Evolutionary conservation across 2,888 invertebrate genomes (phyloP).

Genomic region (Mesochorus sp.): DNA sequence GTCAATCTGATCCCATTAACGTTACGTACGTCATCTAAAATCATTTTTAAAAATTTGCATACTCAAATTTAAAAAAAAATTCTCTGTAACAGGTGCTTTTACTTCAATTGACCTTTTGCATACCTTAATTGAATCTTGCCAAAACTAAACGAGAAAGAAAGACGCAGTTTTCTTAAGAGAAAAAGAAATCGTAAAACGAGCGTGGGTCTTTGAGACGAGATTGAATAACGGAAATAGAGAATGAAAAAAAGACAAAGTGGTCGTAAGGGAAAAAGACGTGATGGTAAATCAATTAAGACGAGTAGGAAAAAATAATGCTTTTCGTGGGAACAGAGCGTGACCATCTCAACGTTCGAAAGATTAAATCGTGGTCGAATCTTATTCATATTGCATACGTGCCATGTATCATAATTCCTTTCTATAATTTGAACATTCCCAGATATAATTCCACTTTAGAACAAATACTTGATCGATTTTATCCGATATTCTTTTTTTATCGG

Average conservation of each 20-base stretch:
- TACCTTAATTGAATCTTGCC: neutral
- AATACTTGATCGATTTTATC: too few species aligned
- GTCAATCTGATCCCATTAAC: neutral
- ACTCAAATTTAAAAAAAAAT: neutral
- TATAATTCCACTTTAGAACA: neutral
- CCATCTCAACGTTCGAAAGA: slow-evolving; percentile 45
- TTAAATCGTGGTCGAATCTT: slow-evolving; percentile 20
- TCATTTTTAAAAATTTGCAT: neutral
- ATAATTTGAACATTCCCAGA: neutral
- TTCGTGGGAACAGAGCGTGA: slow-evolving; percentile 42
- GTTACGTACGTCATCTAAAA: neutral
- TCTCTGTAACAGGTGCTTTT: too few species aligned
- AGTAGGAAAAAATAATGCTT: neutral
- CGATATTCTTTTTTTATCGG: too few species aligned
- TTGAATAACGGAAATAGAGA: slow-evolving; percentile 40
- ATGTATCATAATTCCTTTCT: neutral
- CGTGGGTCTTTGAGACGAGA: slow-evolving; percentile 14
- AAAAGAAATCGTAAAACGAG: slow-evolving; percentile 49
- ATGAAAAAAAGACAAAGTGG: neutral
- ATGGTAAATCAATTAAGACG: slow-evolving; percentile 28
- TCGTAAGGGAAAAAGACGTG: neutral
- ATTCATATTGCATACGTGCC: slow-evolving; percentile 31
- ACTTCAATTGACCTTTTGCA: neutral
- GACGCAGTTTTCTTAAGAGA: slow-evolving; percentile 32
- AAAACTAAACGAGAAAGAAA: slow-evolving; percentile 10